phyloP scores from a whole-genome alignment of 1,140 invertebrate species.

The Saccostrea echinata region DNA sequence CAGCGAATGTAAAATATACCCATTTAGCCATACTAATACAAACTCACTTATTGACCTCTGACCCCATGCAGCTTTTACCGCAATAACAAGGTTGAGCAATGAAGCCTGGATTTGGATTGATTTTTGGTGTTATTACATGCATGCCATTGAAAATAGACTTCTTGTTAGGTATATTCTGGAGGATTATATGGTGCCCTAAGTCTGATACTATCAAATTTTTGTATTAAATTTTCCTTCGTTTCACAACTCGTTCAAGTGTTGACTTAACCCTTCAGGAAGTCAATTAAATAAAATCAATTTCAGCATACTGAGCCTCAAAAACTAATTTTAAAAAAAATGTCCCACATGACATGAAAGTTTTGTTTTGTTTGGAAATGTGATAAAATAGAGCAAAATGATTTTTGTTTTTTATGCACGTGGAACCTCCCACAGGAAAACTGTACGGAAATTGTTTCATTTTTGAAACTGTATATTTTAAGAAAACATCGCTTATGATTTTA shows the following conservation, averaged over 20 bases:
- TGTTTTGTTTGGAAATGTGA: background rate
- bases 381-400: background rate
- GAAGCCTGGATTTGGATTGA: background rate
- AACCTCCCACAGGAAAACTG: background rate
- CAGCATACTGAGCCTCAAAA: background rate
- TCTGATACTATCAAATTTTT: conserved; percentile 19
- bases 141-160: background rate
- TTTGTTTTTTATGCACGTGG: background rate
- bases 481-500: conserved; percentile 16
- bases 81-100: conserved; percentile 31
- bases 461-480: background rate
- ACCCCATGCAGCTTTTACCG: background rate
- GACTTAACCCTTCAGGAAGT: conserved; percentile 31
- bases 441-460: background rate
- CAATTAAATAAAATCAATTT: conserved; percentile 12
- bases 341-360: background rate
- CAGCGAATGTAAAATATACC: background rate
- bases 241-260: conserved; percentile 11
- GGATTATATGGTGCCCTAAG: conserved; percentile 11
- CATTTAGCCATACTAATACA: background rate
- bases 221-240: background rate
- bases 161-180: background rate
- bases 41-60: background rate
- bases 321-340: background rate
- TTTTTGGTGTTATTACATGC: conserved; percentile 15